Percentiles rank a stretch among this genome's conserved stretches.
Evolutionary conservation across 2,888 invertebrate species (phyloP).

Genomic region (Lycocerus yunnanus): DNA sequence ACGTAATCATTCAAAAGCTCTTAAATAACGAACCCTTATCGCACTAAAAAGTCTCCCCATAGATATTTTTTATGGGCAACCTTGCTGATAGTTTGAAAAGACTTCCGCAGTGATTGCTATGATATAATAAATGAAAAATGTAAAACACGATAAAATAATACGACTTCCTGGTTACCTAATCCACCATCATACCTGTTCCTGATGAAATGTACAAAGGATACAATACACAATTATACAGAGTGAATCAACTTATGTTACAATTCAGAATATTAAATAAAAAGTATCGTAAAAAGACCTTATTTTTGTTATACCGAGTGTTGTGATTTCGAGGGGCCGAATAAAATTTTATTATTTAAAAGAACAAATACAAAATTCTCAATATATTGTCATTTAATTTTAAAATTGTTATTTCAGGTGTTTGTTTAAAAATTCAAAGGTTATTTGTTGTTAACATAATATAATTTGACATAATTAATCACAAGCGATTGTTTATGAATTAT

Average conservation of each 20-base stretch:
- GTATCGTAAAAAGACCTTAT: too few species aligned
- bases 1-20: background rate
- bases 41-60: background rate
- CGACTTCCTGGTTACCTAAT: background rate
- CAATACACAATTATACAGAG: background rate
- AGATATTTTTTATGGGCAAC: background rate
- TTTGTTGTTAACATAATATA: background rate
- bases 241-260: background rate
- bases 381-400: too few species aligned
- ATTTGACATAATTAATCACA: background rate
- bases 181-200: background rate
- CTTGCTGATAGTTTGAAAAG: background rate
- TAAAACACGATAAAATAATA: background rate
- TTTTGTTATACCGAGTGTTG: too few species aligned
- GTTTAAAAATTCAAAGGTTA: background rate
- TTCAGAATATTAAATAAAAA: too few species aligned
- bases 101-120: background rate
- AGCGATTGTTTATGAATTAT: background rate
- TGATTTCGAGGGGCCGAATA: too few species aligned
- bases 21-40: background rate
- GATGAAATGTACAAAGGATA: background rate
- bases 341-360: too few species aligned
- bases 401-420: background rate
- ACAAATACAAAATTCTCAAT: too few species aligned
- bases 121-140: background rate